A percentile compares a stretch with the other conserved stretches of the same genome.
These are phyloP conservation scores for Cataglyphis altisquamis DNA, from an alignment of 2,888 invertebrate genomes.

Conservation along the genomic window DNA sequence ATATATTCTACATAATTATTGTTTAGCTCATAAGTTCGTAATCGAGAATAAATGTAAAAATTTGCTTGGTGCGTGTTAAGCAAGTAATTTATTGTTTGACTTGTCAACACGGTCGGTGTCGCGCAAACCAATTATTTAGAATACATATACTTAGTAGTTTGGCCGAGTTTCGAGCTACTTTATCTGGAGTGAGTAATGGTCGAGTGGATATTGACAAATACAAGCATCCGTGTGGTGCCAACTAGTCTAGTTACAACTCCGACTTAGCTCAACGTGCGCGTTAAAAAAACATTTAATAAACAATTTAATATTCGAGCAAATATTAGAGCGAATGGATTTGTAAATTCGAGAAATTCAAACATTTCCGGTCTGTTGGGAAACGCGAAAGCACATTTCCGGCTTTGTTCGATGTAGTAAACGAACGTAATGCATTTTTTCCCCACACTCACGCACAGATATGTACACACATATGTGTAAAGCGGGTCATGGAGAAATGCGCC, in stretches of 20 bases:
- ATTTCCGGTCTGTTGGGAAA: not conserved
- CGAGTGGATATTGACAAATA: constrained; percentile 34
- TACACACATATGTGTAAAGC: not conserved
- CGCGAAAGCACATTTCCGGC: constrained; percentile 16
- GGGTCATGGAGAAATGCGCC: not conserved
- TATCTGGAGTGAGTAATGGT: not conserved
- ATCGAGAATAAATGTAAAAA: constrained; percentile 12
- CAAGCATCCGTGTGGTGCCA: not conserved
- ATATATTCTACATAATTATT: not conserved
- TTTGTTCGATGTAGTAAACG: constrained; percentile 7
- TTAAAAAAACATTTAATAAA: constrained; percentile 1
- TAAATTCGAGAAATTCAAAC: not conserved
- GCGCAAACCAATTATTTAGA: constrained; percentile 39
- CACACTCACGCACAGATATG: not conserved
- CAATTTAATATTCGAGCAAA: not conserved
- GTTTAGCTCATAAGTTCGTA: not conserved
- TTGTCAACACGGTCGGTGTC: not conserved
- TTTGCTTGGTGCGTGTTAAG: not conserved
- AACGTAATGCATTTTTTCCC: constrained; percentile 23
- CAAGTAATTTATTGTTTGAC: constrained; percentile 25
- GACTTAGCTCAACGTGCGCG: not conserved
- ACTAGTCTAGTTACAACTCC: constrained; percentile 8
- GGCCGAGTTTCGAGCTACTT: constrained; percentile 23
- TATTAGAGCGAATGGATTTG: not conserved
- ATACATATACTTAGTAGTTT: constrained; percentile 23